Evolutionary conservation across 2,888 invertebrate genomes (phyloP), one percentile per base, ranked within the genome.

Genomic region (Thymelicus sylvestris): DNA sequence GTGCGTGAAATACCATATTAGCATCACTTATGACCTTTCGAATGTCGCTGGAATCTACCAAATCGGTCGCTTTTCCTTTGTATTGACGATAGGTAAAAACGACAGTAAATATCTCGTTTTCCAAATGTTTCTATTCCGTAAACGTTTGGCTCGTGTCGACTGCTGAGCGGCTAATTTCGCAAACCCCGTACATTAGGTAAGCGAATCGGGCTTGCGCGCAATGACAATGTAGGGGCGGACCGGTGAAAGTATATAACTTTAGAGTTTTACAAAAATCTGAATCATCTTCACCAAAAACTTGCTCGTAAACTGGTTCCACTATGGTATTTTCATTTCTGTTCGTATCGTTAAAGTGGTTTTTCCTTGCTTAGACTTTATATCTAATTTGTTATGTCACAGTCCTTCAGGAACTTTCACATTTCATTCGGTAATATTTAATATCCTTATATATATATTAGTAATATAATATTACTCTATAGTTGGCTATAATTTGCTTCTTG

Each of bases 181-280:
- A 91, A 91, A 87, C 85, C 78, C 73, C 74, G 82, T 84, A 83
- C 84, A 85, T 90, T 91, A 90, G 89, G 89, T 88, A 91, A 91
- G 87, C 86, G 86, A 83, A 87, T 88, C 84, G 83, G 85, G 84
- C 85, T 82, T 83, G 81, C 83, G 81, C 81, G 84, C 86, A 87
- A 84, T 86, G 87, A 88, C 88, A 91, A 89, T 90, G 87, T 87
- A 84, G 82, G 80, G 83, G 80, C 83, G 79, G 80, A 73, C 76
- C 78, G 86, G 90, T 91, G 91, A 92, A 92, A 91, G 91, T 91
- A 87, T 7, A 85, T 81, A 81, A 79, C 78, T 80, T 85, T 81
- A 75, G 75, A 79, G 78, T 76, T 79, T 78, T 77, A 80, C 75
- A 61, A 71, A 71, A 71, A 66, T 66, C 38, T 66, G 66, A 66